Percentiles rank a stretch among this genome's conserved stretches.
These are phyloP conservation scores for Anisognathus igniventris DNA, from an alignment of 2,797 vertebrate genomes.

Conservation along the genomic window DNA sequence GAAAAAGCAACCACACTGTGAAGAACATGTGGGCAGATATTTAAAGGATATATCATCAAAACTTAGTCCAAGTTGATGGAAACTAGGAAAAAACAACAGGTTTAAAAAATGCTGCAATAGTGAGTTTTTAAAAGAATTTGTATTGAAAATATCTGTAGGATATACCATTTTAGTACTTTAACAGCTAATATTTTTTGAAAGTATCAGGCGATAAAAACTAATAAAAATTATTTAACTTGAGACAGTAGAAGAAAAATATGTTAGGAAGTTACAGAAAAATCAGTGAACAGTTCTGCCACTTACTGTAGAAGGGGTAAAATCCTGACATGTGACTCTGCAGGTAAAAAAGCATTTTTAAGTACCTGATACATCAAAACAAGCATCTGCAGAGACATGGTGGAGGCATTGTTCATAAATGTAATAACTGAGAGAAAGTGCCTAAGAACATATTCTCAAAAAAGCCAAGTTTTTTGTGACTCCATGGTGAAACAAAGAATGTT, in stretches of 20 bases:
- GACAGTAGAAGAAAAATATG: background rate
- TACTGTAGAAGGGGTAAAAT: constrained; percentile 49
- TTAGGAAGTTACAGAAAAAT: background rate
- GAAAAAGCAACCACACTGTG: background rate
- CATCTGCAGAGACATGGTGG: background rate
- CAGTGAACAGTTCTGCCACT: background rate
- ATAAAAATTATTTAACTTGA: background rate
- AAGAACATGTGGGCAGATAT: background rate
- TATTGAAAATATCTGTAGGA: background rate
- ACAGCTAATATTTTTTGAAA: background rate
- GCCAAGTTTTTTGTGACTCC: background rate
- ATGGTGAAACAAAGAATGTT: background rate
- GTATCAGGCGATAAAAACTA: background rate
- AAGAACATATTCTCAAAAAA: constrained; percentile 6
- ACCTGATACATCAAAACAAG: background rate
- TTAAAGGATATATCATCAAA: background rate
- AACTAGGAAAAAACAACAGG: background rate
- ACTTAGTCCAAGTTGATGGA: background rate
- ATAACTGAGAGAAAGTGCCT: background rate
- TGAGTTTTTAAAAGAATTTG: background rate
- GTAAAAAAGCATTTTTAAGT: constrained; percentile 23
- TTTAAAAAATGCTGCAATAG: background rate
- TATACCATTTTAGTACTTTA: background rate
- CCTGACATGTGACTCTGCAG: background rate
- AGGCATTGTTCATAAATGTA: constrained; percentile 9